These are phyloP conservation scores for Esperia sulphurella DNA, from an alignment of 2,888 invertebrate species.

Conservation along the genomic window DNA sequence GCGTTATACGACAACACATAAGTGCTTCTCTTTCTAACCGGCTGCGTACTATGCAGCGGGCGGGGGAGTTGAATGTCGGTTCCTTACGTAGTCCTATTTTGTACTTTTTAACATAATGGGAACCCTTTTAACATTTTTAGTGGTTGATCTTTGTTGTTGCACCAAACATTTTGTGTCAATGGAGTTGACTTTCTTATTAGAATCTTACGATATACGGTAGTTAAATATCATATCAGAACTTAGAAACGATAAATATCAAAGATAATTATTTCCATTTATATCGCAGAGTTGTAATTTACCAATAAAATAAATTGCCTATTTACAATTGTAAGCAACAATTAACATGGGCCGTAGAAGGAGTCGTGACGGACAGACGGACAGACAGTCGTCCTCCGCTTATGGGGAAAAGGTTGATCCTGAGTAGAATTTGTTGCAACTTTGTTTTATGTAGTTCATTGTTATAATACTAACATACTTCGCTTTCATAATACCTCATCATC, in stretches of 20 bases:
- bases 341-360: constrained; percentile 57
- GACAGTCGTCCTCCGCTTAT: constrained; percentile 38
- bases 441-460: background rate
- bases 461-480: too few species aligned
- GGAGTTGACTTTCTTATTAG: background rate
- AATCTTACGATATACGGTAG: background rate
- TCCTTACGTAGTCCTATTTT: too few species aligned
- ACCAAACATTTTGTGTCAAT: too few species aligned
- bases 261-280: constrained; percentile 49
- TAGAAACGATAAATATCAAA: constrained; percentile 29
- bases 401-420: constrained; percentile 25
- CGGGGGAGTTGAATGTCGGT: too few species aligned
- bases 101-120: too few species aligned
- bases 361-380: constrained; percentile 44
- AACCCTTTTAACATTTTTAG: too few species aligned
- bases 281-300: constrained; percentile 34
- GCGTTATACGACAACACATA: too few species aligned
- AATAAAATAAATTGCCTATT: constrained; percentile 62
- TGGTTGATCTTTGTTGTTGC: too few species aligned
- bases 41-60: too few species aligned
- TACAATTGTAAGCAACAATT: constrained; percentile 64
- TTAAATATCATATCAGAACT: background rate
- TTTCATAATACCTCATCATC: too few species aligned
- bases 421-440: constrained; percentile 1
- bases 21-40: too few species aligned